Percentiles rank a stretch among this genome's conserved stretches.
phyloP scores from a whole-genome alignment of 2,113 vertebrate species.

The Tapirus terrestris region DNA sequence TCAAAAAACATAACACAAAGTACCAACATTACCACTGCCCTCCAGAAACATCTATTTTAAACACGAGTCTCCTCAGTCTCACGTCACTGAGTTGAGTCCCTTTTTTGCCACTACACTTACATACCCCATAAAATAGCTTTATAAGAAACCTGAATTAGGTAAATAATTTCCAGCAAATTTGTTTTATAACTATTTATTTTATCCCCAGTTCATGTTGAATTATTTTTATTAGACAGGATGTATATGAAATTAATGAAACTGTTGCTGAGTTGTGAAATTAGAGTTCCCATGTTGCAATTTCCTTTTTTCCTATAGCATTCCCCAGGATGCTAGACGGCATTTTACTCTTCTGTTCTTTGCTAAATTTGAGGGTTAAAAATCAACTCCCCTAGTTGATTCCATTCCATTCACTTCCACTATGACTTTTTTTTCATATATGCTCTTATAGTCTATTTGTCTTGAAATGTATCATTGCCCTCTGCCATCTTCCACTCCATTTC shows the following conservation, averaged over 20 bases:
- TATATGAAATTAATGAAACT: slow-evolving; percentile 6
- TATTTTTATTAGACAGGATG: slow-evolving; percentile 49
- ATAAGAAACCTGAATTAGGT: neutral
- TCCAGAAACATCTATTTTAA: slow-evolving; percentile 49
- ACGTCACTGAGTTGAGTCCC: neutral
- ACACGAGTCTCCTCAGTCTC: neutral
- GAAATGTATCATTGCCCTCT: slow-evolving; percentile 41
- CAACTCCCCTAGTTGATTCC: neutral
- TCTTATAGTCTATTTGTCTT: slow-evolving; percentile 38
- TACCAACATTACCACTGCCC: neutral
- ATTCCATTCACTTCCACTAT: neutral
- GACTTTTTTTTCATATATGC: neutral
- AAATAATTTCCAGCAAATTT: slow-evolving; percentile 45
- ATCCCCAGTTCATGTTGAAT: slow-evolving; percentile 24
- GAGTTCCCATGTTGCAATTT: neutral
- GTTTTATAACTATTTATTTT: slow-evolving; percentile 49
- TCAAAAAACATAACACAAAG: slow-evolving; percentile 29
- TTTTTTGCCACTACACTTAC: neutral
- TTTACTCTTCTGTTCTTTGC: neutral
- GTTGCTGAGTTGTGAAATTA: neutral
- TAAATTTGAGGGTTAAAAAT: neutral
- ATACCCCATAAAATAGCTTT: neutral
- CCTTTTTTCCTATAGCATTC: neutral
- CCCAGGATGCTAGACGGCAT: neutral
- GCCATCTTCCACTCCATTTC: slow-evolving; percentile 26